Conservation (phyloP, 2,888 invertebrate genomes). For the Aporophyla lueneburgensis region DNA sequence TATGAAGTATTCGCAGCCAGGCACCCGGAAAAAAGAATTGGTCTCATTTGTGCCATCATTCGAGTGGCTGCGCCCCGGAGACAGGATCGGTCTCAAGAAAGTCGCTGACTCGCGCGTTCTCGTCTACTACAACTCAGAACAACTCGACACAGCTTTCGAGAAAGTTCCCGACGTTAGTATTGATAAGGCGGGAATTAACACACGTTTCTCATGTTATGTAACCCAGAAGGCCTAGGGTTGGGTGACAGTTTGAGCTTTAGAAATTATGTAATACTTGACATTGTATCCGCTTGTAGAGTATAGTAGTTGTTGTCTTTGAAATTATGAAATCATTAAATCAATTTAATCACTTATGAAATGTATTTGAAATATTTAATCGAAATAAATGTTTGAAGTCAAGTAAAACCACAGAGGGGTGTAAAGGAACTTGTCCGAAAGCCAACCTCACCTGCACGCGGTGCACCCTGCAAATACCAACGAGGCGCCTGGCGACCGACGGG, state of each 20-base stretch:
- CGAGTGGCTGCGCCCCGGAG: slow-evolving; percentile 95
- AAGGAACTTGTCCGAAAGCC: slow-evolving; percentile 57
- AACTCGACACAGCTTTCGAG: slow-evolving; percentile 94
- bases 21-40: slow-evolving; percentile 73
- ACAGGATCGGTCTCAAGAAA: slow-evolving; percentile 94
- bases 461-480: slow-evolving; percentile 62
- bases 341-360: slow-evolving; percentile 54
- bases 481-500: slow-evolving; percentile 61
- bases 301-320: slow-evolving; percentile 55
- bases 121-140: slow-evolving; percentile 95
- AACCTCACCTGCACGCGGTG: slow-evolving; percentile 62
- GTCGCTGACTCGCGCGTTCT: slow-evolving; percentile 93
- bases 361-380: slow-evolving; percentile 54
- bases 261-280: slow-evolving; percentile 62
- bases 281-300: slow-evolving; percentile 56
- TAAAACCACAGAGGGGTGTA: slow-evolving; percentile 61
- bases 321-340: slow-evolving; percentile 44
- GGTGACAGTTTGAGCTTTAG: slow-evolving; percentile 62
- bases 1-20: slow-evolving; percentile 78
- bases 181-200: slow-evolving; percentile 27
- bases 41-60: slow-evolving; percentile 89
- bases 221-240: slow-evolving; percentile 53
- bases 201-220: slow-evolving; percentile 33
- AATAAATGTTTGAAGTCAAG: slow-evolving; percentile 62
- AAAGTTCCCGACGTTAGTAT: slow-evolving; percentile 94